Evolutionary conservation across 2,113 vertebrate species (phyloP), one percentile per base, ranked within the genome.

Genomic region (Hydropotes inermis): DNA sequence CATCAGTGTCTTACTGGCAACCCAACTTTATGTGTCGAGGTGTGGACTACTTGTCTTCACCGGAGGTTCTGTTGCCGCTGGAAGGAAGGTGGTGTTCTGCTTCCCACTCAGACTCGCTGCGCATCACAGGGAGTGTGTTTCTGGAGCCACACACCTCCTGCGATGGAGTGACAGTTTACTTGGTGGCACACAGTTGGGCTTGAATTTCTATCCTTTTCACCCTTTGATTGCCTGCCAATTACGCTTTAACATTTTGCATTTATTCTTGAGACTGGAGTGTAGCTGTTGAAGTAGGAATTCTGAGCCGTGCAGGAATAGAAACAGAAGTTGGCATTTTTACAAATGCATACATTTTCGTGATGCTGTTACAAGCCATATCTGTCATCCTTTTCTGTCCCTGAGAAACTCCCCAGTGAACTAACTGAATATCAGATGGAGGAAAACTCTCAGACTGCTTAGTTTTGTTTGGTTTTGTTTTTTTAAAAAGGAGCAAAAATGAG

Each of bases 11-110:
- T 91, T 30, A 23, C 16, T 33, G 16, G 8, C 10, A 4, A 30
- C 13, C 7, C 0, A n/a, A 0, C 61, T 43, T 28, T 19, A 47
- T 10, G 7, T 6, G 0, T 9, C 3, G 17, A 14, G 5, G 39
- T 13, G 58, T 50, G 76, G 52, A 30, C 76, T 23, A 0, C 58
- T 1, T n/a, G 27, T 27, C 47, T 10, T 21, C 1, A 7, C 33
- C 50, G 21, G 4, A 14, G 33, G 86, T 21, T 5, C 4, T 2
- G 11, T 8, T 54, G 10, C 19, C 1, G 64, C 64, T 8, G 3
- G 10, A 39, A 89, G 25, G 92, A 25, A 33, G 2, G 21, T 3
- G 4, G 9, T 8, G 8, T 79, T 33, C 4, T 16, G 25, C 1
- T 19, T 39, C 67, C 55, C n/a, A 1, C 3, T 0, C 10, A 64